Evolutionary conservation across 1,140 invertebrate species (phyloP).

Genomic region (Drosophila rufa): DNA sequence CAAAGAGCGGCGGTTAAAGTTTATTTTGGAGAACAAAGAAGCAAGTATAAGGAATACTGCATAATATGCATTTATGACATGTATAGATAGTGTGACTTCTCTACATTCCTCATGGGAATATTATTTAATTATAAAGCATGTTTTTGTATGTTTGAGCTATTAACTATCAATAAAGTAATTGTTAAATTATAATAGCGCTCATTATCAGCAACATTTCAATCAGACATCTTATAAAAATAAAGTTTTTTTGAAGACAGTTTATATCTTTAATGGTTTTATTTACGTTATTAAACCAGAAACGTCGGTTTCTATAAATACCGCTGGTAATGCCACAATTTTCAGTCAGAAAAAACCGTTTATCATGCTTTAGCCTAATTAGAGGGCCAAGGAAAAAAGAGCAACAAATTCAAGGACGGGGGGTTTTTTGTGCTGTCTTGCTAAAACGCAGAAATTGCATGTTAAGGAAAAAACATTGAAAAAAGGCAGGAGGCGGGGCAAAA

Average conservation of each 20-base stretch:
- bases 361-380: neutral
- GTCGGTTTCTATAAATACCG: neutral
- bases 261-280: neutral
- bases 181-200: neutral
- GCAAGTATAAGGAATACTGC: constrained; percentile 13
- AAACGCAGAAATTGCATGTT: constrained; percentile 4
- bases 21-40: constrained; percentile 31
- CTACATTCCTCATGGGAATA: neutral
- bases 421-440: neutral
- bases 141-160: neutral
- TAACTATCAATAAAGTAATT: neutral
- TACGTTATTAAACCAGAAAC: neutral
- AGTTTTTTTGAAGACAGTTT: too few relatives aligned
- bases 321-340: too few relatives aligned
- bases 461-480: neutral
- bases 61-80: constrained; percentile 19
- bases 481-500: constrained; percentile 1
- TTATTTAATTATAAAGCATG: neutral
- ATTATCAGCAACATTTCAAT: too few relatives aligned
- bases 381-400: neutral
- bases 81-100: constrained; percentile 10
- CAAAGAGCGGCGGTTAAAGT: constrained; percentile 22
- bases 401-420: constrained; percentile 1
- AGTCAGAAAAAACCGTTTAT: constrained; percentile 2
- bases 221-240: too few relatives aligned